Base-by-base conservation (phyloP, 2,797 vertebrate species). In the Lateolabrax maculatus region DNA sequence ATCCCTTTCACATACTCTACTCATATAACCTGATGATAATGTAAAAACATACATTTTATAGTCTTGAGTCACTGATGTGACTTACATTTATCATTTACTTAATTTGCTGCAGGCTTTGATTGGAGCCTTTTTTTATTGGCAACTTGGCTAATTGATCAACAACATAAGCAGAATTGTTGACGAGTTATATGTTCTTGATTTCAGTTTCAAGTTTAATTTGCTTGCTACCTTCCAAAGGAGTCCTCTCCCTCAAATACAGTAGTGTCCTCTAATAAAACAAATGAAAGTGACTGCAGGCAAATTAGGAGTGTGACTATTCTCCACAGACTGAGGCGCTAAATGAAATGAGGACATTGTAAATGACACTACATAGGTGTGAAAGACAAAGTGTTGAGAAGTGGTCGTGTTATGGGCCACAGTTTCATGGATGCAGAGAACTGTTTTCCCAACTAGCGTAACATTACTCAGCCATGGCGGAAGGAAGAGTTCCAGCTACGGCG, bases 381-480 rank as follows among this genome's bases (percentile, higher is more conserved):
- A 75, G 74, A 73, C 53, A 62, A 72, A 71, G 61, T 71, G 57
- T 63, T 73, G 39, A 72, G 44, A 63, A 36, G 21, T 12, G 44
- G 46, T 27, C 27, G 44, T 15, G 21, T 41, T 48, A 19, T 27
- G 37, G 23, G 58, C 51, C 60, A 64, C 25, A 21, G 66, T 76
- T 80, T 80, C 75, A 65, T 43, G 58, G 48, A 80, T 81, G 83
- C 71, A 84, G 41, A 60, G 46, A 71, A 66, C 34, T 37, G 39
- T 61, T 63, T 68, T 70, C 44, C 67, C 51, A 60, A 25, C 23
- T 12, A 72, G 61, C 27, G 11, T 34, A 65, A 60, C 60, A 85
- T 86, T 75, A 85, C 79, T 89, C 84, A 88, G 65, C 64, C 58
- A 29, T 66, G 80, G 79, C 84, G 86, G 80, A 29, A 19, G 49